Base-by-base conservation (phyloP, 2,797 vertebrate species). In the Cryptoblepharus egeriae region DNA sequence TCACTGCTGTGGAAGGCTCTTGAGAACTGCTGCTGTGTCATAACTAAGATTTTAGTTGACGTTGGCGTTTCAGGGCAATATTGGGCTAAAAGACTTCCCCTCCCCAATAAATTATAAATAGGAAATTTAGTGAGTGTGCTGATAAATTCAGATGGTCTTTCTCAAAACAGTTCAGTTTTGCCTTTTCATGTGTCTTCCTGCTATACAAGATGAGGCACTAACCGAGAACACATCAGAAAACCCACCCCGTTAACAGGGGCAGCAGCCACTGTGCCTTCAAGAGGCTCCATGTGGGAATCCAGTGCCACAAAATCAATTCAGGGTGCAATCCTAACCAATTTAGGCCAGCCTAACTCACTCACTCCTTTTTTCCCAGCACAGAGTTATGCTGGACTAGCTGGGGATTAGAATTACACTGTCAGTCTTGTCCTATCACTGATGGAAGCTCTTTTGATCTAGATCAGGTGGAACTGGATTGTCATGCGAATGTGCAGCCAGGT, bases 31-130 rank as follows among this genome's bases (percentile, higher is more conserved):
- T 64, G 37, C 57, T 52, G 69, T 30, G 15, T 85, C 16, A 5
- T 64, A 30, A 35, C 61, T 30, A 86, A 73, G 28, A 0, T 0
- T 85, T 76, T 12, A 82, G 60, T 0, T 0, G n/a, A n/a, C n/a
- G n/a, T n/a, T n/a, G n/a, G 79, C 83, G 84, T 72, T 85, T 90
- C 78, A 61, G 1, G 1, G 26, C 39, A 77, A 37, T 88, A 77
- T 55, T 84, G 85, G 77, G 39, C 74, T 60, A 82, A 60, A 42
- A 26, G 77, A 68, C 63, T 81, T 2, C 0, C 70, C 0, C 0
- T 35, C 49, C 30, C 8, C 13, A 12, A 58, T 26, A 42, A 68
- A 9, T n/a, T 32, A 28, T 58, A 49, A 24, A 35, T 61, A 22
- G 18, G 18, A 15, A 20, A 6, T 12, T 52, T 52, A 35, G 4